phyloP scores from a whole-genome alignment of 2,888 invertebrate species.

The Helleia helle region DNA sequence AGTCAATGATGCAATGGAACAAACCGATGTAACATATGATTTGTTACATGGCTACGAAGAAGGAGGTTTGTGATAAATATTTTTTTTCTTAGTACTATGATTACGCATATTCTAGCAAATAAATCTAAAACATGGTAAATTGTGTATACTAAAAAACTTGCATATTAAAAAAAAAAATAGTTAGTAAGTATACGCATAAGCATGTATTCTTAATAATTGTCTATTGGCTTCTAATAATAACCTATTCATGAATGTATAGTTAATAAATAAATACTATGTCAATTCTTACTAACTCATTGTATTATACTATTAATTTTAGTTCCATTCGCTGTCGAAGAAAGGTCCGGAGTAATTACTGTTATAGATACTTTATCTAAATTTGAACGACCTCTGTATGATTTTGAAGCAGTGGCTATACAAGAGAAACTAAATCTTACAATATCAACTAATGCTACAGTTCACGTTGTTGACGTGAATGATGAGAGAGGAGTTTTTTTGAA shows the following conservation, averaged over 20 bases:
- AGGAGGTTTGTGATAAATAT: slow-evolving; percentile 80
- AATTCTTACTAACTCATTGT: too few relatives aligned
- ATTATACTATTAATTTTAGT: slow-evolving; percentile 69
- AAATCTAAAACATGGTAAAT: too few relatives aligned
- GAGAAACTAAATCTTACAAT: slow-evolving; percentile 76
- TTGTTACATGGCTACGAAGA: slow-evolving; percentile 88
- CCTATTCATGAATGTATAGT: too few relatives aligned
- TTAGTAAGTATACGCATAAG: too few relatives aligned
- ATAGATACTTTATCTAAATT: slow-evolving; percentile 83
- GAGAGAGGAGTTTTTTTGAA: slow-evolving; percentile 78
- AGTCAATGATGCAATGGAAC: slow-evolving; percentile 80
- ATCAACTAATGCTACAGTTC: slow-evolving; percentile 88
- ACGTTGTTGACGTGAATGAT: slow-evolving; percentile 85
- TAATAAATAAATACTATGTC: too few relatives aligned
- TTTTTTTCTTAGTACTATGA: too few relatives aligned
- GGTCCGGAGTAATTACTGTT: slow-evolving; percentile 90
- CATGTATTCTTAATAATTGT: too few relatives aligned
- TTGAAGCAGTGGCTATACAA: slow-evolving; percentile 86
- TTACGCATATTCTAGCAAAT: too few relatives aligned
- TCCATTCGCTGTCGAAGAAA: slow-evolving; percentile 93
- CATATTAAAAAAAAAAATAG: too few relatives aligned
- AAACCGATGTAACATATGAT: slow-evolving; percentile 81
- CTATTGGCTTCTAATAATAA: too few relatives aligned
- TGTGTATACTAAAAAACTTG: too few relatives aligned
- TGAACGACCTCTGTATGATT: slow-evolving; percentile 80